Conservation (phyloP, 30 jellyfish, hydroid and myxozoan species). For the Nemopilema nomurai region DNA sequence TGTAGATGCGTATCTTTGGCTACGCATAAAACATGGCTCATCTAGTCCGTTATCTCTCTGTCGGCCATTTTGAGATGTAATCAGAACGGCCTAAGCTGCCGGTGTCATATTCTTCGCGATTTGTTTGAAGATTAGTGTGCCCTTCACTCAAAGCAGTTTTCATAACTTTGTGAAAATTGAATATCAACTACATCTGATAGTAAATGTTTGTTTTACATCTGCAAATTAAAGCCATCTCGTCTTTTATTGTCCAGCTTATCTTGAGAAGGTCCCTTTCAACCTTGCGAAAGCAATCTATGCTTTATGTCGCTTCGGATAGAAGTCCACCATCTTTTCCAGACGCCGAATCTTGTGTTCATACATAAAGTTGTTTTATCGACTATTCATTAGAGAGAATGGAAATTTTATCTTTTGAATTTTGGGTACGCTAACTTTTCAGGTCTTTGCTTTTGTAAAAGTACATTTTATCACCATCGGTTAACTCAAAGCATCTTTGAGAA, state of each 20-base stretch:
- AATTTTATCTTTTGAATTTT: neutral
- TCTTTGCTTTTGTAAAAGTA: neutral
- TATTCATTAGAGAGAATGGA: neutral
- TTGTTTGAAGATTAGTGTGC: conserved; percentile 13
- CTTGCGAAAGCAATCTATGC: conserved; percentile 11
- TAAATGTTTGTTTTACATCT: conserved; percentile 31
- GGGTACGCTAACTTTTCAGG: neutral
- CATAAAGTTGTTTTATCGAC: neutral
- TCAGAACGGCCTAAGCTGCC: conserved; percentile 7
- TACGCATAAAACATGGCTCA: conserved; percentile 32
- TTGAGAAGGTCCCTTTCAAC: conserved; percentile 11
- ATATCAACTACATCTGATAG: conserved; percentile 39
- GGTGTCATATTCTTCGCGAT: conserved; percentile 38
- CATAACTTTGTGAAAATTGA: conserved; percentile 59
- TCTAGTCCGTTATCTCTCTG: conserved; percentile 14
- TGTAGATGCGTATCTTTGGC: conserved; percentile 22
- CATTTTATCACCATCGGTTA: neutral
- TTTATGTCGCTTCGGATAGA: conserved; percentile 16
- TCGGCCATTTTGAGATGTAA: conserved; percentile 39
- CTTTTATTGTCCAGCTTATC: conserved; percentile 24
- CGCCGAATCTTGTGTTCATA: neutral
- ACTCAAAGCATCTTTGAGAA: neutral
- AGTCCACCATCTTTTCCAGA: neutral
- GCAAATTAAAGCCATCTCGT: conserved; percentile 32
- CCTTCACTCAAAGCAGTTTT: conserved; percentile 24